These are phyloP conservation scores for Micropterix aruncella DNA, from an alignment of 2,888 invertebrate species.

Conservation along the genomic window DNA sequence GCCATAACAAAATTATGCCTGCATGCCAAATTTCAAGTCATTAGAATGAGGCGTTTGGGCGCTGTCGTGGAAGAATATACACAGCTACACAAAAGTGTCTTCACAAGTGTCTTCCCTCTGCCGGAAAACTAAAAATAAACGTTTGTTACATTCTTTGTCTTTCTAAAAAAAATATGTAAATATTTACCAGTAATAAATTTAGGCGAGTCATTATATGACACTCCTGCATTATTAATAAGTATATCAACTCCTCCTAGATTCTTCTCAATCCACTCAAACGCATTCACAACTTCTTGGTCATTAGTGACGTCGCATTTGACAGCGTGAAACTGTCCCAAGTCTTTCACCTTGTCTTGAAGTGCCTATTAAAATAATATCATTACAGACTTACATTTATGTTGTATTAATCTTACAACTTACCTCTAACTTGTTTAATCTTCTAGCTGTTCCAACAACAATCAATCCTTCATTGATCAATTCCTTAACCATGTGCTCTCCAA, in stretches of 20 bases:
- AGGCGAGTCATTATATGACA: constrained; percentile 20
- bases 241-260: constrained; percentile 39
- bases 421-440: neutral
- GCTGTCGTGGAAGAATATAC: too few relatives aligned
- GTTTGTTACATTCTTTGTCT: too few relatives aligned
- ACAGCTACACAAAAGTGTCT: too few relatives aligned
- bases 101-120: too few relatives aligned
- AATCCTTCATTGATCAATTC: too few relatives aligned
- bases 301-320: constrained; percentile 35
- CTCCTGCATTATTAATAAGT: constrained; percentile 44
- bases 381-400: neutral
- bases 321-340: constrained; percentile 21
- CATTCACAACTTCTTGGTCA: constrained; percentile 34
- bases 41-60: too few relatives aligned
- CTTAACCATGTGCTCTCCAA: too few relatives aligned
- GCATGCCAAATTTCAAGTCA: too few relatives aligned
- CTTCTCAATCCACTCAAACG: constrained; percentile 35
- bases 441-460: too few relatives aligned
- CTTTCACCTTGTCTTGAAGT: neutral
- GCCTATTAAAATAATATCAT: constrained; percentile 1
- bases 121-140: too few relatives aligned
- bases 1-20: too few relatives aligned
- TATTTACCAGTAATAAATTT: constrained; percentile 15
- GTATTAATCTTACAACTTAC: constrained; percentile 1
- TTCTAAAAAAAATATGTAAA: too few relatives aligned